These are phyloP conservation scores for Myathropa florea DNA, from an alignment of 2,888 invertebrate genomes.

Conservation along the genomic window DNA sequence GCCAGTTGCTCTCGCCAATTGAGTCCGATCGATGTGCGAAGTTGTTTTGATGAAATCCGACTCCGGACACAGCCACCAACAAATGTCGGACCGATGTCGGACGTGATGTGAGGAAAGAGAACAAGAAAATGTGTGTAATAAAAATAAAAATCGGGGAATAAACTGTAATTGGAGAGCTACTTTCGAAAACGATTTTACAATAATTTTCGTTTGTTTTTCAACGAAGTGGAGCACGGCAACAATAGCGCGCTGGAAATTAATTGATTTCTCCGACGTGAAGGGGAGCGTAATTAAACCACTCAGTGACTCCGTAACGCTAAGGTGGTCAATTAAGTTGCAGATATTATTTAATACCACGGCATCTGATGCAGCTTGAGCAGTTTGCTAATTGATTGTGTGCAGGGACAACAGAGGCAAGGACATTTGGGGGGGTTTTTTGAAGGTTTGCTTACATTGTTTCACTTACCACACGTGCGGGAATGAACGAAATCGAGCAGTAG, in stretches of 20 bases:
- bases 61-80: not conserved
- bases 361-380: too few species aligned
- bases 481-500: too few species aligned
- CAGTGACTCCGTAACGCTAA: too few species aligned
- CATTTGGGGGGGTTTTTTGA: too few species aligned
- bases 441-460: too few species aligned
- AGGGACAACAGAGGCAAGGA: too few species aligned
- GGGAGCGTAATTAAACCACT: not conserved
- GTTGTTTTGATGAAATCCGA: not conserved
- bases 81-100: too few species aligned
- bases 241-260: not conserved
- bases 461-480: too few species aligned
- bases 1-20: not conserved
- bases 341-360: too few species aligned
- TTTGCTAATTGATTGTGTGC: too few species aligned
- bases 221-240: not conserved
- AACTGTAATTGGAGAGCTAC: not conserved
- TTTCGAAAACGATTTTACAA: not conserved
- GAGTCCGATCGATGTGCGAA: not conserved
- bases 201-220: not conserved
- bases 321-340: too few species aligned
- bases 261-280: not conserved
- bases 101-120: not conserved
- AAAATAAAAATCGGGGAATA: not conserved
- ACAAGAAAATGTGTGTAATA: not conserved